Evolutionary conservation across 2,888 invertebrate species (phyloP).

Genomic region (Perithous albicinctus): DNA sequence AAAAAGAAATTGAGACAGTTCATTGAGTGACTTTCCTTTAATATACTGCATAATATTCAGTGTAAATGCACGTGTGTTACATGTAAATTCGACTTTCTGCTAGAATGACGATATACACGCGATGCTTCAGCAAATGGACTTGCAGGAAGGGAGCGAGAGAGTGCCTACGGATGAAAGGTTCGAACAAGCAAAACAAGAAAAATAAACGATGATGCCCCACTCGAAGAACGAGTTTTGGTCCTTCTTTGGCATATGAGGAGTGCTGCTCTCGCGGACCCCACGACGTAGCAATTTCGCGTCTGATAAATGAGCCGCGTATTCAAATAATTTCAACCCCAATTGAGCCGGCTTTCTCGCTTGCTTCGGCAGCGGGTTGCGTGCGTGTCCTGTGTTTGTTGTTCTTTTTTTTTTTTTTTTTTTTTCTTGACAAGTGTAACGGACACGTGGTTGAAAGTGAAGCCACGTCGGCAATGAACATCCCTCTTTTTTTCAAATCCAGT

Average conservation of each 20-base stretch:
- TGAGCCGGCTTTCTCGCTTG: conserved; percentile 71
- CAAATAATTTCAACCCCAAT: conserved; percentile 83
- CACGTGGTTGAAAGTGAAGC: conserved; percentile 67
- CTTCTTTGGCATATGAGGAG: conserved; percentile 46
- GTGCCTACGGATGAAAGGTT: not conserved
- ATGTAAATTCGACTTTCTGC: not conserved
- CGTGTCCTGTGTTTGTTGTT: conserved; percentile 66
- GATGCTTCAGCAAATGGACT: conserved; percentile 25
- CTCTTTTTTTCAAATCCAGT: conserved; percentile 65
- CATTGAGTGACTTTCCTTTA: not conserved
- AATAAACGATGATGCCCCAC: conserved; percentile 68
- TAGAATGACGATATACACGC: conserved; percentile 13
- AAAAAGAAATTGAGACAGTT: no score
- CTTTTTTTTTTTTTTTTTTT: conserved; percentile 67
- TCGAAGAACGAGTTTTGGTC: conserved; percentile 75
- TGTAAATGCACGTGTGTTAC: conserved; percentile 16
- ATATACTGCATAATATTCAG: not conserved
- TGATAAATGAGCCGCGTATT: conserved; percentile 81
- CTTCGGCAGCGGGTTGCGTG: conserved; percentile 47
- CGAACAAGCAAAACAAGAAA: conserved; percentile 1
- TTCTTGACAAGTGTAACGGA: conserved; percentile 76
- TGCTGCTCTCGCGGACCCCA: conserved; percentile 40
- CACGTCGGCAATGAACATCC: conserved; percentile 80
- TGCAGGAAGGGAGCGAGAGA: not conserved
- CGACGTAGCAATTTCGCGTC: conserved; percentile 72